A percentile compares a stretch with the other conserved stretches of the same genome.
These are phyloP conservation scores for Mellilla xanthometata DNA, from an alignment of 2,888 invertebrate genomes.

Conservation along the genomic window DNA sequence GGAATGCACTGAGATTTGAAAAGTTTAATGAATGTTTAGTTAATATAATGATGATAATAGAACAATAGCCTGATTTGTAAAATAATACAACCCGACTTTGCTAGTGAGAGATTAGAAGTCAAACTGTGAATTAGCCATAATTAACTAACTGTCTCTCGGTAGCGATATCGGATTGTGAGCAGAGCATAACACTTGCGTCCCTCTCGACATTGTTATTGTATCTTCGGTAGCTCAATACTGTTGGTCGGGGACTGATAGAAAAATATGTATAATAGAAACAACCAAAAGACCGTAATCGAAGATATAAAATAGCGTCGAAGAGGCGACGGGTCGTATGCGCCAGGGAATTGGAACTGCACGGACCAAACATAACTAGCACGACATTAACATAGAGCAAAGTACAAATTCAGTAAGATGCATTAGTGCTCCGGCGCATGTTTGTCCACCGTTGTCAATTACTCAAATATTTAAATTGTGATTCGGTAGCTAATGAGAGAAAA, in stretches of 20 bases:
- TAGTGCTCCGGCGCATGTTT: constrained; percentile 77
- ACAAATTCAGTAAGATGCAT: constrained; percentile 79
- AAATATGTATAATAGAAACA: too few relatives aligned
- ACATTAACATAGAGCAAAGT: constrained; percentile 74
- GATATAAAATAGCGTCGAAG: neutral
- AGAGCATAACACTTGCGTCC: constrained; percentile 28
- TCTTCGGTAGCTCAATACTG: too few relatives aligned
- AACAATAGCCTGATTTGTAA: constrained; percentile 35
- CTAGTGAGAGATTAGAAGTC: constrained; percentile 45
- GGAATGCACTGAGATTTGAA: constrained; percentile 63
- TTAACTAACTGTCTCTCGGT: constrained; percentile 42
- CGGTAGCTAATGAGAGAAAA: constrained; percentile 82
- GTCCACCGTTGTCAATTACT: constrained; percentile 83
- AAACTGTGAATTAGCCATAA: constrained; percentile 22
- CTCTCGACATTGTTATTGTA: too few relatives aligned
- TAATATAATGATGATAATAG: constrained; percentile 29
- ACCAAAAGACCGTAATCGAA: too few relatives aligned
- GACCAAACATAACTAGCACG: constrained; percentile 79
- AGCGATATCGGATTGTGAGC: constrained; percentile 57
- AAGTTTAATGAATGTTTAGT: constrained; percentile 38
- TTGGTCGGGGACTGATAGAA: too few relatives aligned
- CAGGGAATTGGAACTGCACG: constrained; percentile 66
- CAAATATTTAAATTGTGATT: constrained; percentile 82
- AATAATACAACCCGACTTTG: constrained; percentile 50
- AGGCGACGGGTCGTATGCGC: constrained; percentile 34